These are phyloP conservation scores for Leptoclinus maculatus DNA, from an alignment of 2,797 vertebrate species.

Conservation along the genomic window DNA sequence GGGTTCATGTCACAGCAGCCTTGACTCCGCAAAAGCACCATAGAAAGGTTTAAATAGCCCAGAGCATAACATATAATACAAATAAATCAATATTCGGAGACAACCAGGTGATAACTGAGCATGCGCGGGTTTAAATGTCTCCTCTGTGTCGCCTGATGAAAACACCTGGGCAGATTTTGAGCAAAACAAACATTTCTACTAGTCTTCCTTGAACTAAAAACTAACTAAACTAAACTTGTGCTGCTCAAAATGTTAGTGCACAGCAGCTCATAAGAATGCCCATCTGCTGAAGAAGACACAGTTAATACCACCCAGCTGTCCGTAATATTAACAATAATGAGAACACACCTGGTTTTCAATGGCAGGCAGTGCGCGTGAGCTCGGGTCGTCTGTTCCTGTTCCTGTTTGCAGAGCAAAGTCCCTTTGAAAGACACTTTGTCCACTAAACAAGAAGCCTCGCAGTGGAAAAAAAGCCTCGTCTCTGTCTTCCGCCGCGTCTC, in stretches of 20 bases:
- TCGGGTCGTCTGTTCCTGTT: conserved; percentile 26
- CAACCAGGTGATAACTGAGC: background rate
- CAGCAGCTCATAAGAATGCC: background rate
- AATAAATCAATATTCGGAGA: background rate
- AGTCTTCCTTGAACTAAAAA: background rate
- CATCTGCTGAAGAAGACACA: background rate
- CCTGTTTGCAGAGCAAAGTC: conserved; percentile 26
- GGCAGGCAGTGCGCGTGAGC: conserved; percentile 67
- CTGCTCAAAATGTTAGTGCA: background rate
- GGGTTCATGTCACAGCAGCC: background rate
- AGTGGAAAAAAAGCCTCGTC: background rate
- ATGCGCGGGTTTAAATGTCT: conserved; percentile 37
- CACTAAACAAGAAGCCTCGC: conserved; percentile 3
- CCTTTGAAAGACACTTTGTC: conserved; percentile 5
- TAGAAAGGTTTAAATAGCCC: background rate
- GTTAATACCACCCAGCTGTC: background rate
- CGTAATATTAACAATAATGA: background rate
- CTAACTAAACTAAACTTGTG: background rate
- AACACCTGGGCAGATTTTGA: conserved; percentile 36
- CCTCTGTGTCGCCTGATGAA: conserved; percentile 5
- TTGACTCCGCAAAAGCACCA: background rate
- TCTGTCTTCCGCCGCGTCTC: conserved; percentile 2
- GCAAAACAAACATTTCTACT: too few species aligned
- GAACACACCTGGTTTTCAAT: conserved; percentile 69
- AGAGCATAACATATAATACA: too few species aligned